phyloP scores from a whole-genome alignment of 2,888 invertebrate species.

The Nomada ferruginata region DNA sequence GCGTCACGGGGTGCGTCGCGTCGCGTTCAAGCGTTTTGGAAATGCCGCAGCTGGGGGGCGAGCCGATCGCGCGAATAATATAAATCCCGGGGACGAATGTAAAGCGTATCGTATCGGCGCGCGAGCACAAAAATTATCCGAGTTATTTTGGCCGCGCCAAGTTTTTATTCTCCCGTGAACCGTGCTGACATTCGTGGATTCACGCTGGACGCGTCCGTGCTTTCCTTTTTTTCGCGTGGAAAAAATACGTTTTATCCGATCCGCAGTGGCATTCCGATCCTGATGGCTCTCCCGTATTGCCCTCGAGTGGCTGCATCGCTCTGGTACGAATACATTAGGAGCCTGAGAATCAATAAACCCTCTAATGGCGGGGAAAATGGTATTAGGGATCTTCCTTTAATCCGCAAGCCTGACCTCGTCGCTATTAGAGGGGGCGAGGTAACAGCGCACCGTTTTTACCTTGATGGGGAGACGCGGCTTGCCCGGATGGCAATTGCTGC shows the following conservation, averaged over 20 bases:
- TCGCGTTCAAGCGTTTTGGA: not conserved
- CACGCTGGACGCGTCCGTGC: not conserved
- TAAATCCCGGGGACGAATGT: conserved; percentile 4
- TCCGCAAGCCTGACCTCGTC: conserved; percentile 27
- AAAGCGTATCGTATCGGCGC: conserved; percentile 18
- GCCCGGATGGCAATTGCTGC: not conserved
- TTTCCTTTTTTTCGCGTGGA: not conserved
- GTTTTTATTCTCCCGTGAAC: not conserved
- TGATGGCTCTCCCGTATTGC: conserved; percentile 1
- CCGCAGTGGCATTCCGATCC: conserved; percentile 13
- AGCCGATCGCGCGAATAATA: conserved; percentile 10
- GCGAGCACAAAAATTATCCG: conserved; percentile 29
- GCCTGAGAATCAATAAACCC: conserved; percentile 40
- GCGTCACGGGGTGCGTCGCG: not conserved
- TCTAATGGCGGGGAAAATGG: conserved; percentile 53
- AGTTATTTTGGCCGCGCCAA: conserved; percentile 27
- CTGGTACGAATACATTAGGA: conserved; percentile 41
- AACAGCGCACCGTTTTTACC: conserved; percentile 4
- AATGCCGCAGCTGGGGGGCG: not conserved
- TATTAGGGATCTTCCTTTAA: conserved; percentile 56
- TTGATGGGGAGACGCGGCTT: not conserved
- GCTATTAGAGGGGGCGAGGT: conserved; percentile 6
- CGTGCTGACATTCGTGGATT: not conserved
- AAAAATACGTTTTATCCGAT: conserved; percentile 38
- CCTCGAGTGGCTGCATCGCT: conserved; percentile 27